Conservation (phyloP, 2,113 vertebrate genomes). For the Entomyzon cyanotis region DNA sequence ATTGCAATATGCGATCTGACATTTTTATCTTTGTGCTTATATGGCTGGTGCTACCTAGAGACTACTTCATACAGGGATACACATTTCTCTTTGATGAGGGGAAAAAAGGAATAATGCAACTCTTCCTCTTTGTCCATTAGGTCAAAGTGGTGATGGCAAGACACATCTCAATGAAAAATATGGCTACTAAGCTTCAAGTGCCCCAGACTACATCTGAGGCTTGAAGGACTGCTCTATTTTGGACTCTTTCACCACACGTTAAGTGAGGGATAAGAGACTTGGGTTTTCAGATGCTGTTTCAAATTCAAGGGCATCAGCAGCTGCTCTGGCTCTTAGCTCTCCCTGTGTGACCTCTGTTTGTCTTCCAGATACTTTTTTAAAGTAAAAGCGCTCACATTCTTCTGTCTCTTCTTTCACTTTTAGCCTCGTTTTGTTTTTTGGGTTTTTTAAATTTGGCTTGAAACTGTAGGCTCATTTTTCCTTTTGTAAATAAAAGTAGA, state of each 20-base stretch:
- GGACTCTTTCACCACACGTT: neutral
- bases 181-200: constrained; percentile 81
- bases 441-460: neutral
- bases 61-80: neutral
- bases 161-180: constrained; percentile 97
- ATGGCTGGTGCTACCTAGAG: neutral
- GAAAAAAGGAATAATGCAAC: neutral
- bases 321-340: neutral
- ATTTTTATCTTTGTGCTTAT: neutral
- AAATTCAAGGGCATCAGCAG: neutral
- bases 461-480: neutral
- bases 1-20: neutral
- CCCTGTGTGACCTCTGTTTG: neutral
- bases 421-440: neutral
- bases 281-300: neutral
- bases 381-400: neutral
- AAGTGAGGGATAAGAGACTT: neutral
- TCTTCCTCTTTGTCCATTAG: constrained; percentile 69
- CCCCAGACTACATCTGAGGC: neutral
- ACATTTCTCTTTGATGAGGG: neutral
- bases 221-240: neutral
- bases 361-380: neutral
- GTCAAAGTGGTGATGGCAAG: constrained; percentile 92
- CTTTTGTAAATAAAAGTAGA: constrained; percentile 27
- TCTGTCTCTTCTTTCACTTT: neutral